phyloP scores from a whole-genome alignment of 2,113 vertebrate genomes.

The Rostratula benghalensis region DNA sequence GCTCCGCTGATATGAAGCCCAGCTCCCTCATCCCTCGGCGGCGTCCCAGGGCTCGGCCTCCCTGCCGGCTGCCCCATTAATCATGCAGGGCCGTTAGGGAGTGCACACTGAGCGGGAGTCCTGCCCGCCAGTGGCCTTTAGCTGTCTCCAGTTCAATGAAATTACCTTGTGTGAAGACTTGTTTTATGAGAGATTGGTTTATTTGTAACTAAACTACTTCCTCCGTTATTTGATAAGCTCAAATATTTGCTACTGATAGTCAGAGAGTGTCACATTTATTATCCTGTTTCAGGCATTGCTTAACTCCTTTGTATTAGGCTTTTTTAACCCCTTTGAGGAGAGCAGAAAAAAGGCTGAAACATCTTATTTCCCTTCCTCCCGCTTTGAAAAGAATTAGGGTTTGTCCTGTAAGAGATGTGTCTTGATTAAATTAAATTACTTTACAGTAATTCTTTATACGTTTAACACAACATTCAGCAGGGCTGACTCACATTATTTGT shows the following conservation, averaged over 20 bases:
- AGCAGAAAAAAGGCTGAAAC: neutral
- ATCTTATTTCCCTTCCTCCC: neutral
- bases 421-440: neutral
- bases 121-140: slow-evolving; percentile 76
- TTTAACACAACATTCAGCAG: neutral
- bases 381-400: neutral
- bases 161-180: slow-evolving; percentile 80
- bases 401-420: neutral
- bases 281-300: slow-evolving; percentile 74
- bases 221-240: slow-evolving; percentile 85
- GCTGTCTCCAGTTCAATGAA: slow-evolving; percentile 80
- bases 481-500: neutral
- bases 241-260: slow-evolving; percentile 87
- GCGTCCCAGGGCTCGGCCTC: slow-evolving; percentile 52
- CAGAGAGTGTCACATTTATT: slow-evolving; percentile 83
- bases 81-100: slow-evolving; percentile 65
- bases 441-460: neutral
- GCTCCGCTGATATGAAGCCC: slow-evolving; percentile 67
- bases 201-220: slow-evolving; percentile 88
- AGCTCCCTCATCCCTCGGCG: slow-evolving; percentile 31
- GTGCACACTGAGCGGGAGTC: slow-evolving; percentile 68
- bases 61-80: slow-evolving; percentile 75
- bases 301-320: slow-evolving; percentile 67
- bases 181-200: slow-evolving; percentile 85
- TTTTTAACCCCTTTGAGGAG: slow-evolving; percentile 68